These are phyloP conservation scores for Aphodius sticticus DNA, from an alignment of 2,888 invertebrate genomes.

Conservation along the genomic window DNA sequence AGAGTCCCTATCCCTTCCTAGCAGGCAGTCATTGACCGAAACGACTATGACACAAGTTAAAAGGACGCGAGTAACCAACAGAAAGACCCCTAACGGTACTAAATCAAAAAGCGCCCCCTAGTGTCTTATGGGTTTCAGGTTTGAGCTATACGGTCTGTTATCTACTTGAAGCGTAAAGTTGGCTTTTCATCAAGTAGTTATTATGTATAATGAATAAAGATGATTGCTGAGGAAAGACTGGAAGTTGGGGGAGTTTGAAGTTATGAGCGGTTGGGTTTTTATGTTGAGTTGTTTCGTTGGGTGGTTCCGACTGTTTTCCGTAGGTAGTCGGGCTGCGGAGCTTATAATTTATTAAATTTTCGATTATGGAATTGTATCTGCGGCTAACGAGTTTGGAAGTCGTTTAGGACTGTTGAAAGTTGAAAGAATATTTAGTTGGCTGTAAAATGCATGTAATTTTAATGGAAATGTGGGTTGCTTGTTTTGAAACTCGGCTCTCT, in stretches of 20 bases:
- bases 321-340: not conserved
- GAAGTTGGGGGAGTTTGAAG: not conserved
- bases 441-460: not conserved
- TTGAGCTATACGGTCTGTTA: not conserved
- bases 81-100: not conserved
- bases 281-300: not conserved
- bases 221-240: not conserved
- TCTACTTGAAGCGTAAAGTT: not conserved
- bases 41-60: constrained; percentile 17
- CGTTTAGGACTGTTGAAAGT: not conserved
- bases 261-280: not conserved
- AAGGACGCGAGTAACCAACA: not conserved
- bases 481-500: no score
- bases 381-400: not conserved
- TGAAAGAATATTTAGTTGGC: not conserved
- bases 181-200: not conserved
- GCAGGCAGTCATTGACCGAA: constrained; percentile 23
- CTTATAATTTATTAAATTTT: not conserved
- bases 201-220: constrained; percentile 4
- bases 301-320: not conserved
- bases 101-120: not conserved
- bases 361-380: not conserved
- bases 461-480: no score
- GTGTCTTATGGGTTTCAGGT: not conserved
- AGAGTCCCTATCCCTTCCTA: not conserved